Conservation (phyloP, 2,113 vertebrate species). For the Furnarius figulus region DNA sequence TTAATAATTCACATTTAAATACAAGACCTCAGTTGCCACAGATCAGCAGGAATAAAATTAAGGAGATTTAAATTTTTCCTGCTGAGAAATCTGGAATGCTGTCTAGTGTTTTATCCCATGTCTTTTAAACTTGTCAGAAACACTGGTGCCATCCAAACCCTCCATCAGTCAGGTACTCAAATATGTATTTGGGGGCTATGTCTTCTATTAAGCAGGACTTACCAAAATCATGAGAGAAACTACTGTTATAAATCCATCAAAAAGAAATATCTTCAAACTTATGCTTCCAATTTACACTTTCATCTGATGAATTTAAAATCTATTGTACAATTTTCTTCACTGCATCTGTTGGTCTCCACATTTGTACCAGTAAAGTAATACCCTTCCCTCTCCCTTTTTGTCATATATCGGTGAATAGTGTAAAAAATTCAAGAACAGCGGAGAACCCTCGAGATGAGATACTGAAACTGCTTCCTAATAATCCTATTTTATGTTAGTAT, state of each 20-base stretch:
- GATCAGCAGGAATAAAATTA: constrained; percentile 50
- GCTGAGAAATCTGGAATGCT: constrained; percentile 17
- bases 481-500: not conserved
- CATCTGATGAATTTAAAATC: not conserved
- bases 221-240: not conserved
- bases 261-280: not conserved
- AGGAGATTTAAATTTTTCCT: constrained; percentile 43
- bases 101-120: not conserved
- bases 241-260: not conserved
- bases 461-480: not conserved
- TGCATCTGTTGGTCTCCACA: not conserved
- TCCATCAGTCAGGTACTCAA: not conserved
- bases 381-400: not conserved
- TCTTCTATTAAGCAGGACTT: not conserved
- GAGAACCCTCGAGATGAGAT: not conserved
- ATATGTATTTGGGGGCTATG: not conserved
- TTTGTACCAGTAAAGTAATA: not conserved
- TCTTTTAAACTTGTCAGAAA: constrained; percentile 35
- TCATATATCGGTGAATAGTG: not conserved
- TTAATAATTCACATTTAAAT: constrained; percentile 43
- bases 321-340: not conserved
- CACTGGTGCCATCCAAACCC: not conserved
- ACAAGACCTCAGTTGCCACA: constrained; percentile 12
- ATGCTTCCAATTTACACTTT: not conserved
- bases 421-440: not conserved